Evolutionary conservation across 1,140 invertebrate species (phyloP), one percentile per base, ranked within the genome.

Genomic region (Saxidomus purpurata): DNA sequence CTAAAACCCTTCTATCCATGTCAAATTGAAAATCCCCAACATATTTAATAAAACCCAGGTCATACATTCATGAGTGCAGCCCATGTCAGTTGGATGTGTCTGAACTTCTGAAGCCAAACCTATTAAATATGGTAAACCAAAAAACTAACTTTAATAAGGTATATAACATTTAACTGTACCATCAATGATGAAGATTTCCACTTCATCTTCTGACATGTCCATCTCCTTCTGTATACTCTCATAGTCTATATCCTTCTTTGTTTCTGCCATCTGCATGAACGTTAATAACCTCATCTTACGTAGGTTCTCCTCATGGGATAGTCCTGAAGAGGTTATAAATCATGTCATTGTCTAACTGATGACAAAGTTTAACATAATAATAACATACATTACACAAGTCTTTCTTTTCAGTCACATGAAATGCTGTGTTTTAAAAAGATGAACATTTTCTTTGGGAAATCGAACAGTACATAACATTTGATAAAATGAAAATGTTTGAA

Each of bases 221-320:
- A 99, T 96, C 96, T 99, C 98, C 61, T 97, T 97, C 94, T 98
- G 97, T 85, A 99, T 98, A 22, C 97, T 97, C 83, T 98, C 97
- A 96, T 99, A 99, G 34, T 97, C 97, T 96, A 99, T 98, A 96
- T 99, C 99, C 55, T 98, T 97, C 94, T 97, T 97, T 69, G 97
- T 98, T 95, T 99, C 99, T 17, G 98, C 98, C 95, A 99, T 97
- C 95, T 99, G 98, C 98, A 99, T 99, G 93, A 99, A 99, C 1
- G 98, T 99, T 25, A 99, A 94, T 90, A 99, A 96, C 85, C 98
- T 97, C 99, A 99, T 99, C 95, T 99, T 99, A 92, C 98, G 98
- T 96, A 99, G 97, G 94, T 99, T 99, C 93, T 98, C 97, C 93
- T 99, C 98, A 96, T 99, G 99, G 19, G 90, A 90, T 19, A 92